These are phyloP conservation scores for Neodiprion fabricii DNA, from an alignment of 1,140 invertebrate genomes.

Conservation along the genomic window DNA sequence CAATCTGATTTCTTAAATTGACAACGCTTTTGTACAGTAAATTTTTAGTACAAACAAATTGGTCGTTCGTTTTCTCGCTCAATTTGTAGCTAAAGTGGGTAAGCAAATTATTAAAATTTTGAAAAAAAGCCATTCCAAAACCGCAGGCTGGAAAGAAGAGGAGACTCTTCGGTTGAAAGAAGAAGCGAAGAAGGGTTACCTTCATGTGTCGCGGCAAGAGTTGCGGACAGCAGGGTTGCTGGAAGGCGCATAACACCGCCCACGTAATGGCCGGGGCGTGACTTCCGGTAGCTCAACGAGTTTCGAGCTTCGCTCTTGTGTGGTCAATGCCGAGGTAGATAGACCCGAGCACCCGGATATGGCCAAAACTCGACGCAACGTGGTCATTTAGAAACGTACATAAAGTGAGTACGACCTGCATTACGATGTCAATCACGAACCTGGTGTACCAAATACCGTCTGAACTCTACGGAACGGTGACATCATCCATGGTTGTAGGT, in stretches of 20 bases:
- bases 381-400: constrained; percentile 1
- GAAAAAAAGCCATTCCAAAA: no score
- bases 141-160: no score
- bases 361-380: not conserved
- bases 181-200: no score
- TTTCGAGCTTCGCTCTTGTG: constrained; percentile 1
- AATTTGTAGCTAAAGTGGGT: no score
- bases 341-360: not conserved
- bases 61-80: no score
- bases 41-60: no score
- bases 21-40: no score
- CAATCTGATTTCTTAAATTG: no score
- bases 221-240: no score
- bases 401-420: not conserved
- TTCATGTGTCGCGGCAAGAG: no score
- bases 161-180: no score
- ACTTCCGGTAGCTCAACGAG: not conserved
- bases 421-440: constrained; percentile 5
- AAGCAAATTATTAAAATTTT: no score
- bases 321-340: constrained; percentile 1
- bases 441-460: not conserved
- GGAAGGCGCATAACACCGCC: not conserved
- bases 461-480: not conserved
- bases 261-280: constrained; percentile 3
- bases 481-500: not conserved